Conservation (phyloP, 2,888 invertebrate species). For the Lasioglossum vierecki region DNA sequence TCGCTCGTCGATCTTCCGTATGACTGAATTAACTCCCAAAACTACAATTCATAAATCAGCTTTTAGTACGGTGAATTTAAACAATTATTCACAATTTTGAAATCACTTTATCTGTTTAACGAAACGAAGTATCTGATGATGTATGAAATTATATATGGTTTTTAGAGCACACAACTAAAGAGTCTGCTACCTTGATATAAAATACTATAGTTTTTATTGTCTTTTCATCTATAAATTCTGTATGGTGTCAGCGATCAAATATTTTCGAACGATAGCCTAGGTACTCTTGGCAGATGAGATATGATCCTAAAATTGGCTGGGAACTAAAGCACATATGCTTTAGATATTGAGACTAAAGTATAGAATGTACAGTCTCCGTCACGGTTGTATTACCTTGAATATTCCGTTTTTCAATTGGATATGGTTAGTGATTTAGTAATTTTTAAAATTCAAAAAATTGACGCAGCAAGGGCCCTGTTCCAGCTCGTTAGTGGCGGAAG, state of each 20-base stretch:
- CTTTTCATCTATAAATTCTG: background rate
- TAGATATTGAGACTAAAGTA: background rate
- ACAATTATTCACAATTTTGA: too few species aligned
- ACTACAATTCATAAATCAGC: too few species aligned
- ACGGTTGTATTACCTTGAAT: background rate
- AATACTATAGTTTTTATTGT: background rate
- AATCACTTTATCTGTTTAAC: background rate
- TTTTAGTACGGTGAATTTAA: too few species aligned
- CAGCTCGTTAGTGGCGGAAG: background rate
- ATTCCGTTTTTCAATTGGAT: background rate
- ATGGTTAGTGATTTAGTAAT: background rate
- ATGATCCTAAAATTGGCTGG: background rate
- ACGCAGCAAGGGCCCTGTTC: background rate
- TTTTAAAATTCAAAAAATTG: background rate
- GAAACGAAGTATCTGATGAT: background rate
- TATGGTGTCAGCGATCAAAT: background rate
- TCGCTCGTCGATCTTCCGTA: background rate
- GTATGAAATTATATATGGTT: background rate
- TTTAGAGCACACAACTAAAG: background rate
- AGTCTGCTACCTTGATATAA: too few species aligned
- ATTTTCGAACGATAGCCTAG: background rate
- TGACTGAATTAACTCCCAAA: background rate
- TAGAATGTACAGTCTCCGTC: background rate
- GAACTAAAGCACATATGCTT: conserved; percentile 4
- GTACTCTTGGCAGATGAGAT: background rate